These are phyloP conservation scores for Oreochromis mossambicus DNA, from an alignment of 2,797 vertebrate genomes.

Conservation along the genomic window DNA sequence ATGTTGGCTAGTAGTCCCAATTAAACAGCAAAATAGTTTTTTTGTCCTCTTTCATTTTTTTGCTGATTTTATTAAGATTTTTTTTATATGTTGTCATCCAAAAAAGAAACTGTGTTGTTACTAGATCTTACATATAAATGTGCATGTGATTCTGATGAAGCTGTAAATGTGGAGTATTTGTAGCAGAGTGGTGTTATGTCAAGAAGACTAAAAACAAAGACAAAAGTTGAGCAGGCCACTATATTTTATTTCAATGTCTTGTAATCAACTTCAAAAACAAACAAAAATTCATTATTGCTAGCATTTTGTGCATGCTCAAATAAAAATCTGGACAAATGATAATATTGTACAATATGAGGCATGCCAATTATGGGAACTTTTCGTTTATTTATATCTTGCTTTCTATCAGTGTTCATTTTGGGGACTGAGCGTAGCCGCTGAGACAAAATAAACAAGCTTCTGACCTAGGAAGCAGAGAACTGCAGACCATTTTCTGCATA, in stretches of 20 bases:
- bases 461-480: slow-evolving; percentile 99
- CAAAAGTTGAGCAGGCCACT: background rate
- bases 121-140: slow-evolving; percentile 37
- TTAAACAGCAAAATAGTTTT: slow-evolving; percentile 81
- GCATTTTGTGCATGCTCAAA: slow-evolving; percentile 24
- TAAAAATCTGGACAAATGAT: slow-evolving; percentile 9
- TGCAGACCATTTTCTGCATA: slow-evolving; percentile 95
- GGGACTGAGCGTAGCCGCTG: slow-evolving; percentile 98
- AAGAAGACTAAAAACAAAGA: slow-evolving; percentile 10
- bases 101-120: slow-evolving; percentile 51
- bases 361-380: slow-evolving; percentile 66
- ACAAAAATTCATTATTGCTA: slow-evolving; percentile 17
- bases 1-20: slow-evolving; percentile 91
- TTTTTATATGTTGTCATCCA: slow-evolving; percentile 15
- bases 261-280: background rate
- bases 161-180: slow-evolving; percentile 8
- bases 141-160: slow-evolving; percentile 12
- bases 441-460: slow-evolving; percentile 99
- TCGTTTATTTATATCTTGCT: slow-evolving; percentile 14
- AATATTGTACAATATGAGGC: slow-evolving; percentile 62
- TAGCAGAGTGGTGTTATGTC: background rate
- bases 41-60: slow-evolving; percentile 52
- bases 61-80: slow-evolving; percentile 2
- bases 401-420: slow-evolving; percentile 66
- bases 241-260: background rate